These are phyloP conservation scores for Maniola hyperantus DNA, from an alignment of 2,888 invertebrate genomes.

Conservation along the genomic window DNA sequence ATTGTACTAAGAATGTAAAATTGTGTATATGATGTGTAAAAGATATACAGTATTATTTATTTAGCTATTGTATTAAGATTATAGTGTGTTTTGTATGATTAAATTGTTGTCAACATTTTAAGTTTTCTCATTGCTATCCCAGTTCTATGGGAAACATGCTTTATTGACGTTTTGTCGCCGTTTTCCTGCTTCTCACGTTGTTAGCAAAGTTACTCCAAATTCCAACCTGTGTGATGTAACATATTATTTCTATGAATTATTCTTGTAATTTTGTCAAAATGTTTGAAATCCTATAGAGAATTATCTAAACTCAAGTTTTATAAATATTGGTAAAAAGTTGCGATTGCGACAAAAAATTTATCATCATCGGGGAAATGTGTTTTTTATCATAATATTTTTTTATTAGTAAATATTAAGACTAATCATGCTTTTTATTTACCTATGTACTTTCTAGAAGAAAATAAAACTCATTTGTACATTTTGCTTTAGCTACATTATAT, in stretches of 20 bases:
- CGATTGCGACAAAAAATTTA: too few relatives aligned
- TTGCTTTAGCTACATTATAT: slow-evolving; percentile 24
- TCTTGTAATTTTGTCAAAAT: too few relatives aligned
- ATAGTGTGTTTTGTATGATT: not conserved
- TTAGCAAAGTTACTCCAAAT: too few relatives aligned
- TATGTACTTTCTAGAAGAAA: not conserved
- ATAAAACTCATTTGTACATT: slow-evolving; percentile 15
- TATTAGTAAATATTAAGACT: too few relatives aligned
- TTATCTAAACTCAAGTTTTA: too few relatives aligned
- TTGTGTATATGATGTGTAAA: not conserved
- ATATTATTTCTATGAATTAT: too few relatives aligned
- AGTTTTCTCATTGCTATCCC: slow-evolving; percentile 9
- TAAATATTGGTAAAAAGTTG: too few relatives aligned
- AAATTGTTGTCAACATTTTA: slow-evolving; percentile 14
- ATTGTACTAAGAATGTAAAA: not conserved
- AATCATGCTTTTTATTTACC: not conserved
- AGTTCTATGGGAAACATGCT: slow-evolving; percentile 29
- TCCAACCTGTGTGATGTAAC: too few relatives aligned
- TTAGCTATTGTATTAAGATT: slow-evolving; percentile 18
- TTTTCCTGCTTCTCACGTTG: not conserved
- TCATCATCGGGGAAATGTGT: too few relatives aligned
- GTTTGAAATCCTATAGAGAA: too few relatives aligned
- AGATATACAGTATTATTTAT: not conserved
- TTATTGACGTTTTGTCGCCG: not conserved
- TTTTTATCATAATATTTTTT: not conserved